These are phyloP conservation scores for Agraylea sexmaculata DNA, from an alignment of 1,140 invertebrate genomes.

Conservation along the genomic window DNA sequence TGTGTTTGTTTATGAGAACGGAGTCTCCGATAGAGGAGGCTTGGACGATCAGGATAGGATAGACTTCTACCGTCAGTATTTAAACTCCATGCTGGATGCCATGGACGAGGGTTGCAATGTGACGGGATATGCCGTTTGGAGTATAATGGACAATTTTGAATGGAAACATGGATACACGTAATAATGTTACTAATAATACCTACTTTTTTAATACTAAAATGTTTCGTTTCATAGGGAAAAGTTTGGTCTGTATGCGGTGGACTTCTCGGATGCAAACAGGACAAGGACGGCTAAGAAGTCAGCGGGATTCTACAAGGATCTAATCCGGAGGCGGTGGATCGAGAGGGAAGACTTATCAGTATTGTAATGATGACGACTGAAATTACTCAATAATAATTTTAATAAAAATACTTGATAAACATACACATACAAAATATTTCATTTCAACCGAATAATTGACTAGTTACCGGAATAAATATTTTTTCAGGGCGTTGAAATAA, in stretches of 20 bases:
- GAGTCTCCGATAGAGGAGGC: conserved; percentile 39
- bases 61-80: conserved; percentile 38
- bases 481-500: no score
- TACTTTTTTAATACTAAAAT: no score
- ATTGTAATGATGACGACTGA: no score
- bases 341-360: no score
- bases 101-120: conserved; percentile 35
- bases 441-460: no score
- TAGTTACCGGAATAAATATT: no score
- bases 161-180: conserved; percentile 31
- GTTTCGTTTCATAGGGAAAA: conserved; percentile 40
- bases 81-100: conserved; percentile 20
- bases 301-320: conserved; percentile 24
- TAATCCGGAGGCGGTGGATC: no score
- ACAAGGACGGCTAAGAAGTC: conserved; percentile 53
- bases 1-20: conserved; percentile 55
- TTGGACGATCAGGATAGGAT: conserved; percentile 39
- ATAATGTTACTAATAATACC: conserved; percentile 10
- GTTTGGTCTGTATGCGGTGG: conserved; percentile 56
- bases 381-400: no score
- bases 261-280: conserved; percentile 48
- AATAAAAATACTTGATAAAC: no score
- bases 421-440: no score
- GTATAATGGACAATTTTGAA: conserved; percentile 50
- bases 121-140: conserved; percentile 45